Evolutionary conservation across 2,797 vertebrate species (phyloP).

Genomic region (Serranus cabrilla): DNA sequence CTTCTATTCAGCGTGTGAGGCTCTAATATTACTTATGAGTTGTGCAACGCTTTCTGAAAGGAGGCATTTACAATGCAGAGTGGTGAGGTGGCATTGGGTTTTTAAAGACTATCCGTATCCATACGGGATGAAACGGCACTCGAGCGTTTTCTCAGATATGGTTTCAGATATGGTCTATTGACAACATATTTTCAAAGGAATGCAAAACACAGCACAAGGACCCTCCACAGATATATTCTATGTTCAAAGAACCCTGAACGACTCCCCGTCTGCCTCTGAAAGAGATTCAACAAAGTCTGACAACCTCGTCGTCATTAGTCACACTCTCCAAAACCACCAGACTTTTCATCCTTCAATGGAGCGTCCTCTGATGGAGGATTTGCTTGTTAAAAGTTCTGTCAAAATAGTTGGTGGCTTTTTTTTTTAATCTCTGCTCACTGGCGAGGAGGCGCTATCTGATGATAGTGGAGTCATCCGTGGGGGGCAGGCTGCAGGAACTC

Average conservation of each 20-base stretch:
- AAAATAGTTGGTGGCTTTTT: conserved; percentile 25
- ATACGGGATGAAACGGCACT: conserved; percentile 37
- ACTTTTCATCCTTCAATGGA: conserved; percentile 39
- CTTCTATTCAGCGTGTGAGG: conserved; percentile 24
- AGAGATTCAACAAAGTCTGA: conserved; percentile 63
- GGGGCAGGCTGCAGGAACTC: background rate
- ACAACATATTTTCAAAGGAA: conserved; percentile 57
- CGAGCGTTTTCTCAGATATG: conserved; percentile 11
- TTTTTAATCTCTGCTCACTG: conserved; percentile 14
- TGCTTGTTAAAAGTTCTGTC: conserved; percentile 59
- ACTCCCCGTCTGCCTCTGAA: conserved; percentile 37
- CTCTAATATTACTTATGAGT: conserved; percentile 14
- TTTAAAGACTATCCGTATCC: conserved; percentile 41
- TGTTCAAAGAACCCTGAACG: conserved; percentile 50
- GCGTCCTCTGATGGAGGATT: conserved; percentile 39
- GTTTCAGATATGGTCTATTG: conserved; percentile 56
- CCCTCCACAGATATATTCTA: conserved; percentile 33
- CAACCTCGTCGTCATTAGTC: conserved; percentile 59
- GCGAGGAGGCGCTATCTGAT: conserved; percentile 20
- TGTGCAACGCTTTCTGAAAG: conserved; percentile 25
- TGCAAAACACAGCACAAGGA: conserved; percentile 40
- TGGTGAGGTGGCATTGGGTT: conserved; percentile 47
- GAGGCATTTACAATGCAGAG: conserved; percentile 47
- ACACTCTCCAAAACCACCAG: conserved; percentile 40
- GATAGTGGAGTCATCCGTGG: conserved; percentile 12